phyloP scores from a whole-genome alignment of 1,140 invertebrate genomes.

The Heterodera carotae region DNA sequence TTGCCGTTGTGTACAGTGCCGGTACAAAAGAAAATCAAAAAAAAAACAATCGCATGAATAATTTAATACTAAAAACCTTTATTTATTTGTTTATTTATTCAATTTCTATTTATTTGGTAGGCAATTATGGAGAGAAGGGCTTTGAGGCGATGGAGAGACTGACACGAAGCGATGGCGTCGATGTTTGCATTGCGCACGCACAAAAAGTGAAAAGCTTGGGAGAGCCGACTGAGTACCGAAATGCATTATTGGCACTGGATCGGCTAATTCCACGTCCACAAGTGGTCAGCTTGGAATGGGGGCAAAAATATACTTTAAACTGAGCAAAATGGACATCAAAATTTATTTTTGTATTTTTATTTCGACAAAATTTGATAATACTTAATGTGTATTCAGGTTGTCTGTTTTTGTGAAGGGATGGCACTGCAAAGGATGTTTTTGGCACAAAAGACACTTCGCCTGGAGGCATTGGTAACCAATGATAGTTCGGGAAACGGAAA shows the following conservation, averaged over 20 bases:
- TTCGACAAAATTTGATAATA: not conserved
- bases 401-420: constrained; percentile 81
- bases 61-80: not conserved
- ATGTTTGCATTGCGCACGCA: constrained; percentile 76
- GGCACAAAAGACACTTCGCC: constrained; percentile 70
- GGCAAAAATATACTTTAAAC: not conserved
- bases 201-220: constrained; percentile 65
- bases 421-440: constrained; percentile 75
- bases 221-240: constrained; percentile 67
- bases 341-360: not conserved
- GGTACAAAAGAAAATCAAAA: constrained; percentile 68
- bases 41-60: not conserved
- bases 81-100: not conserved
- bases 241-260: constrained; percentile 72
- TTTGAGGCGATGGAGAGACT: constrained; percentile 76
- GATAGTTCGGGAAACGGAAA: not conserved
- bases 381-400: constrained; percentile 76
- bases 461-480: not conserved
- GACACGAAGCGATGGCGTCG: constrained; percentile 67
- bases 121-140: constrained; percentile 80
- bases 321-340: not conserved
- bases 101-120: constrained; percentile 66
- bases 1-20: constrained; percentile 79
- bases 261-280: constrained; percentile 71
- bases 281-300: constrained; percentile 61